Evolutionary conservation across 64 coral and sea anemone genomes (phyloP).

Genomic region (Actinia equina): DNA sequence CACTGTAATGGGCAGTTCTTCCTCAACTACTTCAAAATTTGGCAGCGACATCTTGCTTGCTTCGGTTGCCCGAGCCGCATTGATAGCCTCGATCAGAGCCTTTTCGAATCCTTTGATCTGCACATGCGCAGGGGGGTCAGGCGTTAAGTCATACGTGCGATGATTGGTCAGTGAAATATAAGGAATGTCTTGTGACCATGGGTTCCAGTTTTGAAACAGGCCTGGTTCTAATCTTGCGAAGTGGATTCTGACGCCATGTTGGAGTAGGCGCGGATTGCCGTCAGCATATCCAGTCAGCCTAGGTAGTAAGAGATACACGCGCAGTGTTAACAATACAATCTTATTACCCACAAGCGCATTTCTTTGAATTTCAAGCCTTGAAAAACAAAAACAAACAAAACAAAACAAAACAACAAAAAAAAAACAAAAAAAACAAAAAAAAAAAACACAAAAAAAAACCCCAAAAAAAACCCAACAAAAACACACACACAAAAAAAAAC

Average conservation of each 20-base stretch:
- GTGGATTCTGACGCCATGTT: constrained; percentile 70
- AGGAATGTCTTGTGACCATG: constrained; percentile 72
- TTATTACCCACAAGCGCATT: no score
- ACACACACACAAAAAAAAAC: no score
- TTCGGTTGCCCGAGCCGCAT: constrained; percentile 32
- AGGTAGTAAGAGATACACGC: background rate
- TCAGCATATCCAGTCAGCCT: constrained; percentile 90
- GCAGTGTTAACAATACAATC: background rate
- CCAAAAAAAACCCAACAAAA: no score
- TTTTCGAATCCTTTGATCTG: constrained; percentile 43
- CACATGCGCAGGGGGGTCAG: constrained; percentile 20
- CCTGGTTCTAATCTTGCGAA: constrained; percentile 49
- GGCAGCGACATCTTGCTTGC: constrained; percentile 14
- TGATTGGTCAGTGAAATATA: constrained; percentile 69
- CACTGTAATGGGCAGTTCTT: constrained; percentile 62
- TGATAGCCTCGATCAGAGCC: constrained; percentile 64
- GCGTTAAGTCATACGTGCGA: constrained; percentile 6
- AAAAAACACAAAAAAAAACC: no score
- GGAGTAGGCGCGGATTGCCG: constrained; percentile 49
- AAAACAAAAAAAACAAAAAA: no score
- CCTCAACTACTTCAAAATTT: constrained; percentile 77
- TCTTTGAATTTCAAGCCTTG: background rate
- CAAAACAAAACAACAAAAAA: no score
- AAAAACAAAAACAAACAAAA: no score
- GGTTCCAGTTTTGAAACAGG: constrained; percentile 81